phyloP scores from a whole-genome alignment of 2,797 vertebrate genomes.

The Spheniscus humboldti region DNA sequence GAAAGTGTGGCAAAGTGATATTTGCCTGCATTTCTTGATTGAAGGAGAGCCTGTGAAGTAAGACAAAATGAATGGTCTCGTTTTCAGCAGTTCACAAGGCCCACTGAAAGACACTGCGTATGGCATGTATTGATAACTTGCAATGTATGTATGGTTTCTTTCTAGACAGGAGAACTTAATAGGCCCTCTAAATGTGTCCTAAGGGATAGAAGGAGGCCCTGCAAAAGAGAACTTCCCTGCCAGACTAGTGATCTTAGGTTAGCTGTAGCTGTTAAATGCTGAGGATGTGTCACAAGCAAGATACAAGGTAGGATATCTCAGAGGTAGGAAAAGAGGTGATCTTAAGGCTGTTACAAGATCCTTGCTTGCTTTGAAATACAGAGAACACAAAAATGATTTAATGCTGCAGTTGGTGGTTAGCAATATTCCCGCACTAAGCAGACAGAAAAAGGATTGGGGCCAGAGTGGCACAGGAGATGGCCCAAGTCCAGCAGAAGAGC shows the following conservation, averaged over 20 bases:
- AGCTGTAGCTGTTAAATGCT: not conserved
- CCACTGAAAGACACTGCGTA: fast-evolving
- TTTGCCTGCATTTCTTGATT: not conserved
- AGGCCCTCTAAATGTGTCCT: not conserved
- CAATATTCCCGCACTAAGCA: not conserved
- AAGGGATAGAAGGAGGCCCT: not conserved
- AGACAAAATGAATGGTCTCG: not conserved
- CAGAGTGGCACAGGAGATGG: not conserved
- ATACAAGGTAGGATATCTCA: not conserved
- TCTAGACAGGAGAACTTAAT: not conserved
- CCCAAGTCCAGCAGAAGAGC: not conserved
- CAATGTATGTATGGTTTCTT: not conserved
- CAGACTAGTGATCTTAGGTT: not conserved
- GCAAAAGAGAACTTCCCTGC: not conserved
- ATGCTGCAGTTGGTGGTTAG: not conserved
- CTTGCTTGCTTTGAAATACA: not conserved
- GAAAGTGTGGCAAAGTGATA: not conserved
- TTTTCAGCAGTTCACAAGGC: not conserved
- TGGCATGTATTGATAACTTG: not conserved
- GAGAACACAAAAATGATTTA: not conserved
- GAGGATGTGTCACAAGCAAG: not conserved
- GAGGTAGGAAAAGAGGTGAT: not conserved
- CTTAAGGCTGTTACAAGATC: not conserved
- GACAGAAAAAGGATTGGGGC: not conserved
- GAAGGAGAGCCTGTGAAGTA: not conserved